Conservation (phyloP, 2,888 invertebrate genomes). For the Escarpia spicata region DNA sequence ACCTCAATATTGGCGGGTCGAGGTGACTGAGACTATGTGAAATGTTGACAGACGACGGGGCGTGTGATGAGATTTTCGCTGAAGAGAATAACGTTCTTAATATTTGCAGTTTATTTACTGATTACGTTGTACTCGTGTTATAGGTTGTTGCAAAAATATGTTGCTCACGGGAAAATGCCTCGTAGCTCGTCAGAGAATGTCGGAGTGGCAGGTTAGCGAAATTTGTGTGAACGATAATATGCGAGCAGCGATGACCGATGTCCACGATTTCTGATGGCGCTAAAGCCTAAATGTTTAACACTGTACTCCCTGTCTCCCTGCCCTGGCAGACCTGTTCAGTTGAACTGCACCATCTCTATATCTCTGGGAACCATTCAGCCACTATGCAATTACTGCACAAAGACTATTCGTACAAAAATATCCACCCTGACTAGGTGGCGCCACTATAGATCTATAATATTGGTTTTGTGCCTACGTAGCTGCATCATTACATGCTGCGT, state of each 20-base stretch:
- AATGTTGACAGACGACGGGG: background rate
- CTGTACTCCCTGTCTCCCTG: too few relatives aligned
- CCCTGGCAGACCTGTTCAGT: too few relatives aligned
- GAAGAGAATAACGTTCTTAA: background rate
- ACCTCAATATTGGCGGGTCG: background rate
- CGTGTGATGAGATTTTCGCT: background rate
- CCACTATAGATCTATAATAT: too few relatives aligned
- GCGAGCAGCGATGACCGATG: background rate
- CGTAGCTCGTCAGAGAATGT: background rate
- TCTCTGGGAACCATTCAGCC: too few relatives aligned
- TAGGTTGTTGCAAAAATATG: slow-evolving; percentile 13
- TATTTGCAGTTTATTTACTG: background rate
- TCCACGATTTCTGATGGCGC: background rate
- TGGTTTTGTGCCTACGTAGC: too few relatives aligned
- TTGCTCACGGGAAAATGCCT: background rate
- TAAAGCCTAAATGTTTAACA: too few relatives aligned
- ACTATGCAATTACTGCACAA: too few relatives aligned
- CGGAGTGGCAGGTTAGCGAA: background rate
- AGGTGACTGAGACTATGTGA: background rate
- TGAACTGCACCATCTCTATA: too few relatives aligned
- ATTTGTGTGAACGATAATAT: background rate
- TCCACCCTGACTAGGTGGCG: too few relatives aligned
- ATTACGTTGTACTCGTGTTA: background rate
- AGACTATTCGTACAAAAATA: too few relatives aligned
- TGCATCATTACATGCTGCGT: too few relatives aligned